Conservation (phyloP, 2,888 invertebrate species). For the Loripinus fragilis region DNA sequence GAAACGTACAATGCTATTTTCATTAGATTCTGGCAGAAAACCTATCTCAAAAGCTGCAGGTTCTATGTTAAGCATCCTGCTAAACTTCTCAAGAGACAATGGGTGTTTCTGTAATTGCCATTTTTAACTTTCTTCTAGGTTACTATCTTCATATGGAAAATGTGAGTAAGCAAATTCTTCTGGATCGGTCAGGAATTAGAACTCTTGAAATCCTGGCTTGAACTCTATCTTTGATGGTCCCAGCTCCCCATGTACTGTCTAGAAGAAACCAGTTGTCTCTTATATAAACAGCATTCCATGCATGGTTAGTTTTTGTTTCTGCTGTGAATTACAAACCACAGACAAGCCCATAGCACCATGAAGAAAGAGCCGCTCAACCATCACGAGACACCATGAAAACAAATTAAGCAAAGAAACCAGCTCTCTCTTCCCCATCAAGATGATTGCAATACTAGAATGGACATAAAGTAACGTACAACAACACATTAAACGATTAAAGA, state of each 20-base stretch:
- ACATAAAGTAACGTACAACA: no score
- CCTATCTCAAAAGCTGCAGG: constrained; percentile 32
- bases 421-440: no score
- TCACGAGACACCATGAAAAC: no score
- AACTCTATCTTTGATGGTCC: constrained; percentile 39
- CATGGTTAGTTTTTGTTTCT: constrained; percentile 43
- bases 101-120: constrained; percentile 46
- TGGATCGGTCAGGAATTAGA: constrained; percentile 54
- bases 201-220: constrained; percentile 35
- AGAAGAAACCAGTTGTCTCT: constrained; percentile 50
- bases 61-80: constrained; percentile 21
- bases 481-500: no score
- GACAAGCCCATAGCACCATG: constrained; percentile 48
- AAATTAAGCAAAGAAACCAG: no score
- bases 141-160: constrained; percentile 33
- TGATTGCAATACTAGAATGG: no score
- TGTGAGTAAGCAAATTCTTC: constrained; percentile 34
- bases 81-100: constrained; percentile 39
- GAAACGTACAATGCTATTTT: constrained; percentile 19
- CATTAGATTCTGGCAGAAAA: constrained; percentile 23
- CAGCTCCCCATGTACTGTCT: constrained; percentile 62
- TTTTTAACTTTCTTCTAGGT: constrained; percentile 23
- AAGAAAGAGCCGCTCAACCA: constrained; percentile 51
- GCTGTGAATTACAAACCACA: constrained; percentile 33
- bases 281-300: constrained; percentile 58